A percentile compares a stretch with the other conserved stretches of the same genome.
Conservation (phyloP, 1,140 invertebrate species). For the Drosophila triauraria region DNA sequence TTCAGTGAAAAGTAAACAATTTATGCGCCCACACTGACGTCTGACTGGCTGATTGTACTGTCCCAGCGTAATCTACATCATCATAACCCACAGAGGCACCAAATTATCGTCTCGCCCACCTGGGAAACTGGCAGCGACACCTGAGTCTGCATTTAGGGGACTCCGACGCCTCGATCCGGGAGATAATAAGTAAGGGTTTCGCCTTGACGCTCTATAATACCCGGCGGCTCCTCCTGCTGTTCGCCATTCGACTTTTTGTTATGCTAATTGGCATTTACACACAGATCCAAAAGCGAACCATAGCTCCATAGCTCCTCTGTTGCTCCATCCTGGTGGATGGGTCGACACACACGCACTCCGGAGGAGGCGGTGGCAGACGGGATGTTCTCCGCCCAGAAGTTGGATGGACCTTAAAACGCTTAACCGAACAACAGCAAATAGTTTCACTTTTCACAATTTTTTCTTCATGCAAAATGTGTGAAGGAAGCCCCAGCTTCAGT, state of each 20-base stretch:
- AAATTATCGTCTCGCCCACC: slow-evolving; percentile 67
- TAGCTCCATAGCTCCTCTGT: slow-evolving; percentile 18
- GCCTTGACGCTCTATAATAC: slow-evolving; percentile 22
- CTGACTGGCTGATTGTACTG: slow-evolving; percentile 62
- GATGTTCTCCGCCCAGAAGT: slow-evolving; percentile 12
- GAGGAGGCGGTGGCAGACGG: too few species aligned
- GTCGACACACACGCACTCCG: slow-evolving; percentile 17
- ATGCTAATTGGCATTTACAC: slow-evolving; percentile 79
- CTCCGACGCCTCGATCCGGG: slow-evolving; percentile 16
- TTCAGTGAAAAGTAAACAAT: slow-evolving; percentile 69
- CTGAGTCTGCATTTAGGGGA: slow-evolving; percentile 76
- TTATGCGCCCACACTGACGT: slow-evolving; percentile 79
- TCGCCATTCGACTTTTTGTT: slow-evolving; percentile 62
- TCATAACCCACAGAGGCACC: slow-evolving; percentile 24
- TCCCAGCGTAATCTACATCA: slow-evolving; percentile 78
- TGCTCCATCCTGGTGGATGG: slow-evolving; percentile 19
- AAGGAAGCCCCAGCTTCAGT: slow-evolving; percentile 54
- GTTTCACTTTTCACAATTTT: slow-evolving; percentile 69
- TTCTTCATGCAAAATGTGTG: slow-evolving; percentile 53
- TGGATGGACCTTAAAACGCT: slow-evolving; percentile 76
- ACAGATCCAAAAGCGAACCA: slow-evolving; percentile 45
- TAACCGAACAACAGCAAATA: slow-evolving; percentile 77
- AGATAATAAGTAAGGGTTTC: slow-evolving; percentile 54
- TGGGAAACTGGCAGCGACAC: slow-evolving; percentile 61
- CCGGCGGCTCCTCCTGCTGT: not conserved